These are phyloP conservation scores for Agrotis clavis DNA, from an alignment of 2,888 invertebrate species.

Conservation along the genomic window DNA sequence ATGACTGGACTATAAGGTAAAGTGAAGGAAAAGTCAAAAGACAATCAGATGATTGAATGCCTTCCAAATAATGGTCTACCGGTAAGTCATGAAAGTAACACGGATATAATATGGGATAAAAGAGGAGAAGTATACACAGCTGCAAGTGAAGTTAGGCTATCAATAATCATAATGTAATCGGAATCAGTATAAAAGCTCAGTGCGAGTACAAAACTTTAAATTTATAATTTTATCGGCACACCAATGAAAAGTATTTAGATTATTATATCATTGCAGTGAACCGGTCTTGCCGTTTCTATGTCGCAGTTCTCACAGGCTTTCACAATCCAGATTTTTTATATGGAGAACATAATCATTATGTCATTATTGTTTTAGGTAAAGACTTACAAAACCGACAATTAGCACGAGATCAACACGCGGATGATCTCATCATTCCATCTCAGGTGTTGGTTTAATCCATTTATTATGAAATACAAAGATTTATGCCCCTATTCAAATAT, in stretches of 20 bases:
- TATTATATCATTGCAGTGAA: constrained; percentile 43
- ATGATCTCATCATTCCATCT: constrained; percentile 31
- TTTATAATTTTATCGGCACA: constrained; percentile 26
- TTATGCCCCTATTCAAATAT: constrained; percentile 48
- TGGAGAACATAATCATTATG: constrained; percentile 40
- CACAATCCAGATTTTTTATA: constrained; percentile 52
- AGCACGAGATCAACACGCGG: constrained; percentile 47
- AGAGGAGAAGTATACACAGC: not conserved
- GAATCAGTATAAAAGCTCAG: constrained; percentile 26
- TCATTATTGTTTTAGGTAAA: constrained; percentile 52
- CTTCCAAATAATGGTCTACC: no score
- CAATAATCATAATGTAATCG: not conserved
- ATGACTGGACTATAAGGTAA: no score
- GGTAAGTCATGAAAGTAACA: not conserved
- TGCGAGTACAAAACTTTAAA: constrained; percentile 24
- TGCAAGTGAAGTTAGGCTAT: not conserved
- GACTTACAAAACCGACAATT: constrained; percentile 61
- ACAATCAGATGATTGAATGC: not conserved
- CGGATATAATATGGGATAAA: not conserved
- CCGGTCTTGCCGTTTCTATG: constrained; percentile 39
- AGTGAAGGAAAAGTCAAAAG: not conserved
- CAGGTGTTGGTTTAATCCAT: constrained; percentile 38
- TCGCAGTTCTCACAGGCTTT: constrained; percentile 46
- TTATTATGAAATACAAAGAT: constrained; percentile 48
- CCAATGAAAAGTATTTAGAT: constrained; percentile 39